These are phyloP conservation scores for Eupsittula cactorum DNA, from an alignment of 2,113 vertebrate genomes.

Conservation along the genomic window DNA sequence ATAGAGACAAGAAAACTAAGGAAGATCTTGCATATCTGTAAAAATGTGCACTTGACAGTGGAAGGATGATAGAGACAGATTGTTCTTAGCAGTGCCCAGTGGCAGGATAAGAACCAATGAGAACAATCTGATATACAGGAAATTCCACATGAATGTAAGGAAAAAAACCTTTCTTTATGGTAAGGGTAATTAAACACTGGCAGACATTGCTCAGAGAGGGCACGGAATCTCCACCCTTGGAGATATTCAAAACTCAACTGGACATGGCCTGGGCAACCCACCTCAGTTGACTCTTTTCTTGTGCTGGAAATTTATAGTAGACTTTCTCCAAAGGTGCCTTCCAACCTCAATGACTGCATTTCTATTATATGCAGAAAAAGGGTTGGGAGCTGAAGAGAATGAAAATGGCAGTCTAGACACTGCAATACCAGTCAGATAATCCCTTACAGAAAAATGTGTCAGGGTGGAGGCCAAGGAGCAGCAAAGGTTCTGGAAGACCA, in stretches of 20 bases:
- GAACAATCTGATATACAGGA: not conserved
- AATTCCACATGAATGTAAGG: not conserved
- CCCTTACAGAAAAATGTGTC: not conserved
- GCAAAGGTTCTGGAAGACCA: not conserved
- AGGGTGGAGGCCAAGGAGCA: not conserved
- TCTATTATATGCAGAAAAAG: not conserved
- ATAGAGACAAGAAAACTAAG: not conserved
- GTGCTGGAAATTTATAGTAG: not conserved
- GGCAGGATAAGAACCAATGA: not conserved
- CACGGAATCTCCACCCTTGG: not conserved
- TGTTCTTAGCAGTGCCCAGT: not conserved
- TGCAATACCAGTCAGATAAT: not conserved
- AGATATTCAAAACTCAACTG: not conserved
- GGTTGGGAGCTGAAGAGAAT: not conserved
- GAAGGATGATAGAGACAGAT: not conserved
- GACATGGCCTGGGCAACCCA: not conserved
- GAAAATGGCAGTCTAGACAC: not conserved
- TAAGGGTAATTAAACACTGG: not conserved
- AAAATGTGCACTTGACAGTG: not conserved
- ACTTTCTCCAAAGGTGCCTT: not conserved
- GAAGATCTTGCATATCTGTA: not conserved
- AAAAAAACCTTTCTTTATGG: accelerated
- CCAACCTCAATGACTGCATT: not conserved
- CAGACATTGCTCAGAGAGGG: not conserved
- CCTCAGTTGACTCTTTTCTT: not conserved